Evolutionary conservation across 2,797 vertebrate genomes (phyloP), one percentile per base, ranked within the genome.

Genomic region (Gadopsis bispinosus): DNA sequence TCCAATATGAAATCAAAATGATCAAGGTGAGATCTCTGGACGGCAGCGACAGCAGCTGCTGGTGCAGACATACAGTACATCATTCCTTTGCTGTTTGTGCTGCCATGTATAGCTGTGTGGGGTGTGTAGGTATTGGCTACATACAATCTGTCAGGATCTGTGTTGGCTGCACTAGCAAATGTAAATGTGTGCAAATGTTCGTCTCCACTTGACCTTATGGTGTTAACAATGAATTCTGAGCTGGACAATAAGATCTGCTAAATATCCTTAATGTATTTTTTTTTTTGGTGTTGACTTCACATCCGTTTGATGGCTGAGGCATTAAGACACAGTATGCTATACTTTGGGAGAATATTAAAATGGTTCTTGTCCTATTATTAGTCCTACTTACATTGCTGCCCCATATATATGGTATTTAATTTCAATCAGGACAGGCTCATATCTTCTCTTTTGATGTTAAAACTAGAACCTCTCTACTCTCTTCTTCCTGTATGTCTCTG

Each of bases 1-100:
- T 98, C 93, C 96, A 95, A 87, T 99, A 99, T 86, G 96, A 97
- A 94, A 97, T 99, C 94, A 97, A 98, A 95, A 95, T 97, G 95
- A 97, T 97, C 91, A 97, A 99, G 97, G 98, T 98, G 95, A 93
- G 94, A 39, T 59, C 39, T 63, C 69, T 10, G 47, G 67, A 62
- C 35, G 20, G 58, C 37, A 14, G 67, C 39, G 53, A 62, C 35
- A 39, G 59, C 79, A 55, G 84, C 41, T 58, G 61, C 55, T 41
- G 58, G 9, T 37, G 20, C 47, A 77, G 41, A 73, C 10, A 45
- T 39, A 10, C 26, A 26, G 26, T 26, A 26, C 26, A 26, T 26
- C 26, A 26, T 26, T 26, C 26, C 26, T 26, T 26, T 26, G 41
- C 5, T 14, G 47, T 55, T 58, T 4, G 31, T 8, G 31, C 29